Conservation (phyloP, 1,140 invertebrate species). For the Parapsyche elsis region DNA sequence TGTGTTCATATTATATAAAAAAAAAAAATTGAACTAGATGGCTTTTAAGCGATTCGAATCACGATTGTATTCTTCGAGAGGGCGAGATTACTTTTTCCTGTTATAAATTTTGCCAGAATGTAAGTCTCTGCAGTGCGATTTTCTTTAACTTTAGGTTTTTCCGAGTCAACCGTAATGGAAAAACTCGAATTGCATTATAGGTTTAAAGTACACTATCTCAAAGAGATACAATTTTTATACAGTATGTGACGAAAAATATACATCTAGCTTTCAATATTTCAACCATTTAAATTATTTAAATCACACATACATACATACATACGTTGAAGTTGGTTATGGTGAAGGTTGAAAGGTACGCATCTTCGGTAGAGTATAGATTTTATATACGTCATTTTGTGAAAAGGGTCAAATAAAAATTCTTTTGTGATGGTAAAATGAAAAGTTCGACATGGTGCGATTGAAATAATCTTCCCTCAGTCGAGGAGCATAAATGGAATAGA, state of each 20-base stretch:
- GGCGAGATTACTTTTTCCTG: not conserved
- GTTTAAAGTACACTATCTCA: too few relatives aligned
- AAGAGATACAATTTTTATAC: too few relatives aligned
- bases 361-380: not conserved
- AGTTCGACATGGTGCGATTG: not conserved
- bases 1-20: not conserved
- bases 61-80: not conserved
- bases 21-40: not conserved
- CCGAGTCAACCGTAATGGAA: too few relatives aligned
- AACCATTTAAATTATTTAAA: too few relatives aligned
- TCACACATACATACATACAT: too few relatives aligned
- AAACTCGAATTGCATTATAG: too few relatives aligned
- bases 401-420: conserved; percentile 26
- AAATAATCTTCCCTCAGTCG: conserved; percentile 15
- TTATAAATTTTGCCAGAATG: not conserved
- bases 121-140: conserved; percentile 4
- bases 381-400: conserved; percentile 10
- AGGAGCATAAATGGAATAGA: not conserved
- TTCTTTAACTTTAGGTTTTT: not conserved
- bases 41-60: not conserved
- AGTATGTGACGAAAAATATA: too few relatives aligned
- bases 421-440: not conserved
- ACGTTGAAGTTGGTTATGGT: too few relatives aligned
- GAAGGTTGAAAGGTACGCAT: too few relatives aligned
- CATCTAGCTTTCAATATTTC: too few relatives aligned